Base-by-base conservation (phyloP, 2,797 vertebrate species). In the Typhlichthys subterraneus region DNA sequence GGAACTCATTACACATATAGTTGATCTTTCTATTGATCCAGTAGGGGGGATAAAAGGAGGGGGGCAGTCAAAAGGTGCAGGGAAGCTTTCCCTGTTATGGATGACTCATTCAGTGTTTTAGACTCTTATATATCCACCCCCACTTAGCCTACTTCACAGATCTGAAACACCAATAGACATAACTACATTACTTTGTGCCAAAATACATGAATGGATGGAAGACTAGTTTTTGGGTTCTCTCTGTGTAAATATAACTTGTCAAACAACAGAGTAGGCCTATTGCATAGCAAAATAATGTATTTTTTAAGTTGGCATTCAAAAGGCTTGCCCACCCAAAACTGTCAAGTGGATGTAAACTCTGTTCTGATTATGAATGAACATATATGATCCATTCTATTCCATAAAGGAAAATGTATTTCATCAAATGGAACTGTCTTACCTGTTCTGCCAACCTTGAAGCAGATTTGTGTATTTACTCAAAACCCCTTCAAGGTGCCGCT, bases 381-480 rank as follows among this genome's bases (percentile, higher is more conserved):
- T 29, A 29, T 4, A 29, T 29, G 23, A 29, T 29, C 23, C 23
- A 29, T 29, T 29, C 23, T 29, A 29, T 4, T 29, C 23, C 23
- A 29, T 29, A 29, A 29, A 29, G 23, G 23, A 29, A 29, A 29
- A 29, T 29, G 23, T 29, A 29, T 11, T 52, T 19, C 19, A 52
- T 14, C 3, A 10, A 15, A 12, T 8, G 31, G 10, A 38, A 17
- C 12, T 42, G 3, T 46, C 67, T 12, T 91, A 96, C 95, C 96
- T 95, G 94, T 92, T 94, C 88, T 96, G 95, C 96, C 96, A 97
- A 75, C 96, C 95, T 80, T 97, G 95, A 45, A 97, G 85, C 65
- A 97, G 91, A 89, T 97, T 97, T 57, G 96, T 97, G 90, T 97
- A 97, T 88, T 97, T 97, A 90, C 91, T 96, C 73, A 97, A 91